A percentile compares a stretch with the other conserved stretches of the same genome.
Evolutionary conservation across 2,888 invertebrate species (phyloP).

Genomic region (Boloria selene): DNA sequence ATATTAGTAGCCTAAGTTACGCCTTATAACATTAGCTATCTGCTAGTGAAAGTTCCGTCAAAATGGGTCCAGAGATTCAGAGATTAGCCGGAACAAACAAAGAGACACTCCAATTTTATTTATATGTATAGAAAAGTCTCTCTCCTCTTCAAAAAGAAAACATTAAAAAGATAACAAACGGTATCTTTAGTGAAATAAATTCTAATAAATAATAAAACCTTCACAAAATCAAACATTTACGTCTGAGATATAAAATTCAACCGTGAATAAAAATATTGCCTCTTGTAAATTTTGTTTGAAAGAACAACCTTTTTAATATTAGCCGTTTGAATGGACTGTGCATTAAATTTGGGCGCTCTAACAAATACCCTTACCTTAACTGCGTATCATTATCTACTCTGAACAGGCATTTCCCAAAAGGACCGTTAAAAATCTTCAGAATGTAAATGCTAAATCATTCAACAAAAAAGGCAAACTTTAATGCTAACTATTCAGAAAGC

Average conservation of each 20-base stretch:
- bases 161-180: conserved; percentile 4
- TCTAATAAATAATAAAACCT: neutral
- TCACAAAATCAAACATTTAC: neutral
- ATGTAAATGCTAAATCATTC: conserved; percentile 29
- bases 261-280: neutral
- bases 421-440: conserved; percentile 30
- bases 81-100: no score
- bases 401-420: conserved; percentile 20
- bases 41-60: no score
- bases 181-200: neutral
- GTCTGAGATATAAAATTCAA: conserved; percentile 2
- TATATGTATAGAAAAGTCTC: no score
- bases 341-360: conserved; percentile 7
- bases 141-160: neutral
- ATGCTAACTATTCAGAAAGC: conserved; percentile 21
- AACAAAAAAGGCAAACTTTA: conserved; percentile 24
- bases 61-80: no score
- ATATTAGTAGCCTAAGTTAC: no score
- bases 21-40: no score
- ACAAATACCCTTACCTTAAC: conserved; percentile 20
- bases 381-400: conserved; percentile 23
- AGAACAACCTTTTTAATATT: conserved; percentile 19
- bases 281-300: conserved; percentile 10
- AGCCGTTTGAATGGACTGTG: conserved; percentile 7
- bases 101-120: no score